phyloP scores from a whole-genome alignment of 2,797 vertebrate species.

The Glossophaga mutica region DNA sequence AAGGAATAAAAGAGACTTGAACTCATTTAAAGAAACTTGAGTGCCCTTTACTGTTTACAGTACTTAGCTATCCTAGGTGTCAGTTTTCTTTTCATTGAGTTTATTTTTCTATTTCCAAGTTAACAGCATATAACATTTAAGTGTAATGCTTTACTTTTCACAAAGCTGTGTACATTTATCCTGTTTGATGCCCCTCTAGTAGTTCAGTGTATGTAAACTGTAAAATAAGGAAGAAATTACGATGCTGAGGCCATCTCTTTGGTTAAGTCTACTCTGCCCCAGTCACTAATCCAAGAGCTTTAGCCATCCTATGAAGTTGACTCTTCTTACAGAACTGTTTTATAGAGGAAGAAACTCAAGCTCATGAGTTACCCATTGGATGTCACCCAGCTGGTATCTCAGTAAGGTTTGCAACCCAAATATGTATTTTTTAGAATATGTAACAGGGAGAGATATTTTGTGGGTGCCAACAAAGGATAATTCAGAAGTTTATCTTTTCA shows the following conservation, averaged over 20 bases:
- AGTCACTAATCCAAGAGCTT: background rate
- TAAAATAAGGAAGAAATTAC: background rate
- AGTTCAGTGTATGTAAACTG: background rate
- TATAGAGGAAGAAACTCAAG: background rate
- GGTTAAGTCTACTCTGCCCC: background rate
- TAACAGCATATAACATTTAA: constrained; percentile 42
- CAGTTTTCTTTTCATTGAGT: constrained; percentile 50
- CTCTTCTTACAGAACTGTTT: background rate
- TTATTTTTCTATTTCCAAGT: constrained; percentile 49
- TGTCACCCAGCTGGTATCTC: background rate
- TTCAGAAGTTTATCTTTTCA: background rate
- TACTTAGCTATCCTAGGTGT: background rate
- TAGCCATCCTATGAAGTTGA: too few relatives aligned
- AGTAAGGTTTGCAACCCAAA: background rate
- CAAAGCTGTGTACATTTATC: background rate
- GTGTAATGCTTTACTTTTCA: constrained; percentile 11
- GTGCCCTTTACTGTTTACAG: constrained; percentile 46
- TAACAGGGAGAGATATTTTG: background rate
- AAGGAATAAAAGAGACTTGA: constrained; percentile 42
- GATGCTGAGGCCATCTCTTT: background rate
- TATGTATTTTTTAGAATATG: background rate
- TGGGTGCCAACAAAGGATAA: background rate
- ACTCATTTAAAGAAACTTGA: constrained; percentile 49
- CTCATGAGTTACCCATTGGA: background rate
- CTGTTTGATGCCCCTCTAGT: background rate